Conservation (phyloP, 2,797 vertebrate species). For the Protonibea diacanthus region DNA sequence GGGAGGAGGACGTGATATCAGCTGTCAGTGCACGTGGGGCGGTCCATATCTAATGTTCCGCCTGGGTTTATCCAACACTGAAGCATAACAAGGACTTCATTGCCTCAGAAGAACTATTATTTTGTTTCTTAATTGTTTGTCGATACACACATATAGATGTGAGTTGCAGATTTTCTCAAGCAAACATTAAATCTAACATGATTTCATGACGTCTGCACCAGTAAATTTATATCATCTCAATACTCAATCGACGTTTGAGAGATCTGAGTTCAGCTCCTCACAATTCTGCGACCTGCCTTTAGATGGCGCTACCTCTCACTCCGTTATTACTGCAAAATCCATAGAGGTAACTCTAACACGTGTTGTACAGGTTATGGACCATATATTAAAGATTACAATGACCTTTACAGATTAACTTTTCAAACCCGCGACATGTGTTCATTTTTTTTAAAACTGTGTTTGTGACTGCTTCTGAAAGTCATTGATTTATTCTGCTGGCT, state of each 20-base stretch:
- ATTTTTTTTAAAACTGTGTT: too few species aligned
- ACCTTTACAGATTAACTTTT: background rate
- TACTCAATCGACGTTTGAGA: background rate
- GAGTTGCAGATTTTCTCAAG: background rate
- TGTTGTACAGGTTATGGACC: background rate
- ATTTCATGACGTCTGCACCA: background rate
- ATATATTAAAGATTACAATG: background rate
- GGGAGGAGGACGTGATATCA: background rate
- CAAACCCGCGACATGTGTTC: background rate
- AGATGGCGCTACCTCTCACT: conserved; percentile 24
- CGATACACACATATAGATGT: background rate
- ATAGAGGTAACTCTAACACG: background rate
- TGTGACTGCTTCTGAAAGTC: background rate
- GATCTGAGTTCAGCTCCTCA: background rate
- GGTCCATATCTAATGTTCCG: background rate
- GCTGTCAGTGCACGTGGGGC: background rate
- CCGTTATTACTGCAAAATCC: background rate
- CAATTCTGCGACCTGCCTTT: conserved; percentile 3
- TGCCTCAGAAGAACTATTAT: background rate
- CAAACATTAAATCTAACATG: background rate
- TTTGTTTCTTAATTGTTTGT: background rate
- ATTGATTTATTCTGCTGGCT: background rate
- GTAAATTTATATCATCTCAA: background rate
- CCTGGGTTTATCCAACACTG: background rate
- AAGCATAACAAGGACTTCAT: background rate